phyloP scores from a whole-genome alignment of 2,888 invertebrate species.

The Mellilla xanthometata region DNA sequence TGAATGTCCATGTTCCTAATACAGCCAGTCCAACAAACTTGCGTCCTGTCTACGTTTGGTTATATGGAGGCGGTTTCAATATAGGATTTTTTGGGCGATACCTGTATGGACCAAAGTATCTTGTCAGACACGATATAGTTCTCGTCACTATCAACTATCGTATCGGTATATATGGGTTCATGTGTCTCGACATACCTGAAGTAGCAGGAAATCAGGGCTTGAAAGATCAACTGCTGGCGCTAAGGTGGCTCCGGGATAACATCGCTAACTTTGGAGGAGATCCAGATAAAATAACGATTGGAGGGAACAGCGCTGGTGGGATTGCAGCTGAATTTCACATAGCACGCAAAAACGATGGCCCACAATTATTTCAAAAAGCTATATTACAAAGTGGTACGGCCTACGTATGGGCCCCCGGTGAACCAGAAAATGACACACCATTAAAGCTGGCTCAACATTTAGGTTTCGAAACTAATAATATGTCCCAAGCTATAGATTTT shows the following conservation, averaged over 20 bases:
- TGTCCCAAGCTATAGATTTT: slow-evolving; percentile 39
- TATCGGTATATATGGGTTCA: slow-evolving; percentile 54
- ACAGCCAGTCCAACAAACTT: slow-evolving; percentile 32
- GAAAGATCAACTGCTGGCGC: slow-evolving; percentile 53
- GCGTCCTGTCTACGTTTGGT: slow-evolving; percentile 54
- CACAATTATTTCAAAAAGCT: slow-evolving; percentile 38
- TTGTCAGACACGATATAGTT: slow-evolving; percentile 45
- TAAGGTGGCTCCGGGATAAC: slow-evolving; percentile 54
- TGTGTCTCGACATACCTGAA: slow-evolving; percentile 53
- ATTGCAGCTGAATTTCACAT: slow-evolving; percentile 49
- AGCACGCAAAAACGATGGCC: slow-evolving; percentile 29
- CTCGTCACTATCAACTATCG: slow-evolving; percentile 50
- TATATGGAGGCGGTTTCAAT: slow-evolving; percentile 52
- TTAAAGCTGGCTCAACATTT: slow-evolving; percentile 38
- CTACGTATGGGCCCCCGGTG: slow-evolving; percentile 22
- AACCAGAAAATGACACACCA: slow-evolving; percentile 36
- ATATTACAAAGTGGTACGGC: slow-evolving; percentile 48
- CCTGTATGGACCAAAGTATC: slow-evolving; percentile 42
- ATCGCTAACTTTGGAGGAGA: slow-evolving; percentile 57
- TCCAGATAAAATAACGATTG: slow-evolving; percentile 44
- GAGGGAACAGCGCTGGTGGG: slow-evolving; percentile 56
- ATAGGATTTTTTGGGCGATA: slow-evolving; percentile 37
- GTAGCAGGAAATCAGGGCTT: slow-evolving; percentile 59
- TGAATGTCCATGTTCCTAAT: slow-evolving; percentile 71
- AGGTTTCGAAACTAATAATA: slow-evolving; percentile 33